These are phyloP conservation scores for Esox lucius DNA, from an alignment of 2,797 vertebrate genomes.

Conservation along the genomic window DNA sequence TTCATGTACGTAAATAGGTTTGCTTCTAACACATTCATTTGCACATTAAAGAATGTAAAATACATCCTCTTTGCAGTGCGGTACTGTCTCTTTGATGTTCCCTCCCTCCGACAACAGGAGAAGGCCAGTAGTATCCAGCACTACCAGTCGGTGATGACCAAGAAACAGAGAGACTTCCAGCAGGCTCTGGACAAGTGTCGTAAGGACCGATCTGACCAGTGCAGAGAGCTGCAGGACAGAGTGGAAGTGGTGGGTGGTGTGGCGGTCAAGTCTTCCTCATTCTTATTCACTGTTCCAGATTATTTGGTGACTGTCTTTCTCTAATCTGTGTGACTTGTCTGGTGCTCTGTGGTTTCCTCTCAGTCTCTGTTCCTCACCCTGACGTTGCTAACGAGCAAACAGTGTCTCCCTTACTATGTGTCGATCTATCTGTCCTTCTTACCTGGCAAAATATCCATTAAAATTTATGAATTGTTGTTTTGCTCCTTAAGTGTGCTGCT, in stretches of 20 bases:
- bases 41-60: not conserved
- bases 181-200: constrained; percentile 79
- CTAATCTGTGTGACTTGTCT: not conserved
- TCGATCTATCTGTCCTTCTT: too few species aligned
- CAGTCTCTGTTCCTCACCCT: not conserved
- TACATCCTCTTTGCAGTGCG: not conserved
- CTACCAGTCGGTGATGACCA: constrained; percentile 75
- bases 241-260: constrained; percentile 77
- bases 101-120: constrained; percentile 59
- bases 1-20: too few species aligned
- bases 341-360: too few species aligned
- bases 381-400: too few species aligned
- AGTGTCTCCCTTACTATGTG: too few species aligned
- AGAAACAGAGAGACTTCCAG: constrained; percentile 78
- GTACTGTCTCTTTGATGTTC: not conserved
- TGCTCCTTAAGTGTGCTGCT: too few species aligned
- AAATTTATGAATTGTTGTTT: too few species aligned
- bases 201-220: constrained; percentile 74
- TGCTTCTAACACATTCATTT: too few species aligned
- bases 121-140: constrained; percentile 74
- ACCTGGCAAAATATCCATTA: too few species aligned
- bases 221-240: constrained; percentile 80
- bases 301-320: not conserved
- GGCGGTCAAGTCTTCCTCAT: not conserved
- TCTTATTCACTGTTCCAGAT: not conserved